These are phyloP conservation scores for Macrostomum lignano DNA, from an alignment of 1,140 invertebrate species.

Conservation along the genomic window DNA sequence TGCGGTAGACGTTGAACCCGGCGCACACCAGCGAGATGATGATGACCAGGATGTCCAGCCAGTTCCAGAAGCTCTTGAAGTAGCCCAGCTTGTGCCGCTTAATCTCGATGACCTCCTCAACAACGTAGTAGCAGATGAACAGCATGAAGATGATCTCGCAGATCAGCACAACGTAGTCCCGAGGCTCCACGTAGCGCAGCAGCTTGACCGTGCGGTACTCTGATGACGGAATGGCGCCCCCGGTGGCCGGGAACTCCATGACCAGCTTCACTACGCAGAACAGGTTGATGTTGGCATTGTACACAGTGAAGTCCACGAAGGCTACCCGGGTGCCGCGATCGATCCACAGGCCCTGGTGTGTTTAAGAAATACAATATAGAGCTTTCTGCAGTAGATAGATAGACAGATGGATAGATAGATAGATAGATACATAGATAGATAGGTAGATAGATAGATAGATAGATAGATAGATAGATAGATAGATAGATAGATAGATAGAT, in stretches of 20 bases:
- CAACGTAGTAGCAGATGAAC: slow-evolving; percentile 38
- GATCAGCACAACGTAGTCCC: slow-evolving; percentile 34
- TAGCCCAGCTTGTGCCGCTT: slow-evolving; percentile 17
- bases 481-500: too few relatives aligned
- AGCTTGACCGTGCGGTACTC: slow-evolving; percentile 35
- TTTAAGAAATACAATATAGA: too few relatives aligned
- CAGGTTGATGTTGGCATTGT: slow-evolving; percentile 44
- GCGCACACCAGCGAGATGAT: slow-evolving; percentile 21
- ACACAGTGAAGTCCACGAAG: slow-evolving; percentile 43
- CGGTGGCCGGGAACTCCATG: slow-evolving; percentile 41
- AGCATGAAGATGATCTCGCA: slow-evolving; percentile 35
- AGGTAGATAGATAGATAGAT: too few relatives aligned
- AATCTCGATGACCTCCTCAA: slow-evolving; percentile 32
- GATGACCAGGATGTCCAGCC: slow-evolving; percentile 36
- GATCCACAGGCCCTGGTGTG: slow-evolving; percentile 37
- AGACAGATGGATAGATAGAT: too few relatives aligned
- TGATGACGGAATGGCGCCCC: slow-evolving; percentile 36
- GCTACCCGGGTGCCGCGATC: slow-evolving; percentile 37
- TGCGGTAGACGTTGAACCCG: slow-evolving; percentile 24
- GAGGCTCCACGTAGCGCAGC: slow-evolving; percentile 31
- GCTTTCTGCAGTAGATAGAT: too few relatives aligned
- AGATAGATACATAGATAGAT: too few relatives aligned
- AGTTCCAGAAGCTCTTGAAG: slow-evolving; percentile 37
- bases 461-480: too few relatives aligned
- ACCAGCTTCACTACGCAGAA: slow-evolving; percentile 37